Percentiles rank a stretch among this genome's conserved stretches.
Evolutionary conservation across 2,797 vertebrate species (phyloP).

Genomic region (Semotilus atromaculatus): DNA sequence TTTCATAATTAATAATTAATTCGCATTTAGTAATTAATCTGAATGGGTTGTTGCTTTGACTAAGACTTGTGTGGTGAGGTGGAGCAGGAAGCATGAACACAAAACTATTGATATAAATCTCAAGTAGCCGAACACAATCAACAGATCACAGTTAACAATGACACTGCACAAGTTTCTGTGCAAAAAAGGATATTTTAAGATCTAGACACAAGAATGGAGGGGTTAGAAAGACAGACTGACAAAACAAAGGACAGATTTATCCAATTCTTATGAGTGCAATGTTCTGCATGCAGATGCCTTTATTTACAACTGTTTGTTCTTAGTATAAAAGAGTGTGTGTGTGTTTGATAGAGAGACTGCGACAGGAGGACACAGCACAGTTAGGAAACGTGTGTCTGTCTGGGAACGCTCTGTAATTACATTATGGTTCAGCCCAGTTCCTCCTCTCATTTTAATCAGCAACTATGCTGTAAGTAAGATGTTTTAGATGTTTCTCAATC

Average conservation of each 20-base stretch:
- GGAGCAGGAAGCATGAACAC: slow-evolving; percentile 8
- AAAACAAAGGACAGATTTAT: slow-evolving; percentile 29
- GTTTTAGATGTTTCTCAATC: slow-evolving; percentile 7
- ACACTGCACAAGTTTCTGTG: slow-evolving; percentile 10
- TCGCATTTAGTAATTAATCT: slow-evolving; percentile 5
- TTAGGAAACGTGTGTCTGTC: slow-evolving; percentile 19
- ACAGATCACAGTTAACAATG: slow-evolving; percentile 24
- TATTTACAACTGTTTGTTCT: slow-evolving; percentile 2
- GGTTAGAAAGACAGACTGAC: not conserved
- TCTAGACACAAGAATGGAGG: not conserved
- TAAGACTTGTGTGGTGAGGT: not conserved
- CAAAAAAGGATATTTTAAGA: not conserved
- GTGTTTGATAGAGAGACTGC: slow-evolving; percentile 6
- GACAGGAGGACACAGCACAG: slow-evolving; percentile 4
- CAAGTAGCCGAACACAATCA: slow-evolving; percentile 28
- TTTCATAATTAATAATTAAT: slow-evolving; percentile 20
- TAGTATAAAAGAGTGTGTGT: slow-evolving; percentile 2
- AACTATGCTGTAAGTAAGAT: slow-evolving; percentile 37
- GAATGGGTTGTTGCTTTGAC: slow-evolving; percentile 14
- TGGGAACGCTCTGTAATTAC: slow-evolving; percentile 42
- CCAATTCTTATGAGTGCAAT: slow-evolving; percentile 18
- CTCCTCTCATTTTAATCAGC: slow-evolving; percentile 47
- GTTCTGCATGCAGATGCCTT: not conserved
- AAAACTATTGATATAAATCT: slow-evolving; percentile 36
- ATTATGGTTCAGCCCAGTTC: slow-evolving; percentile 37